Base-by-base conservation (phyloP, 2,113 vertebrate species). In the Mionectes macconnelli region DNA sequence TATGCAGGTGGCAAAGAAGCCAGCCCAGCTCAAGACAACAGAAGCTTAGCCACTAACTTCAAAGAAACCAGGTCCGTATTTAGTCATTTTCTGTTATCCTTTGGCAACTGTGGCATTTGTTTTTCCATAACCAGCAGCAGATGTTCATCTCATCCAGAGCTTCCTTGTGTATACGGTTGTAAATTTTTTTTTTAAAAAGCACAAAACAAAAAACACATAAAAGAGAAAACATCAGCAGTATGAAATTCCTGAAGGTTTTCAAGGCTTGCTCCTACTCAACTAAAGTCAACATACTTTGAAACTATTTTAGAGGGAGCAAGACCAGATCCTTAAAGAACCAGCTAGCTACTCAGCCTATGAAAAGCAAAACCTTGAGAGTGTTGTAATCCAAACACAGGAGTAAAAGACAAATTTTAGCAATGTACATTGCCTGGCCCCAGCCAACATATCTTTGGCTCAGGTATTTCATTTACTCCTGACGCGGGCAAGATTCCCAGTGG, bases 181-280 rank as follows among this genome's bases (percentile, higher is more conserved):
- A 74, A 75, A 82, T 64, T 37, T 31, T 42, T 42, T 63, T 64
- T 31, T 45, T 5, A 70, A 55, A 66, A 57, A 10, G 8, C 63
- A 68, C 55, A 50, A 77, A 94, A 24, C n/a, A 90, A 94, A 91
- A 89, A 21, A 1, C 49, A 69, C 30, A 28, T 39, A 66, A 19
- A 82, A 62, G 50, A 85, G 74, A 92, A 93, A 94, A 94, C 44
- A 92, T 75, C 67, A 93, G 63, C 89, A 94, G 66, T 90, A 86
- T 70, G 89, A 90, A 94, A 80, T 90, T 96, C 88, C 92, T 96
- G 88, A 92, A 95, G 50, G 77, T 69, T 74, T 92, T 89, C 80
- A 82, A 81, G 94, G 56, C 73, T 94, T 96, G 83, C 40, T 93
- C 90, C 83, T 72, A 64, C 40, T 72, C 68, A 69, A 28, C 59